Percentiles rank a stretch among this genome's conserved stretches.
Evolutionary conservation across 2,888 invertebrate genomes (phyloP).

Genomic region (Tipula vernalis): DNA sequence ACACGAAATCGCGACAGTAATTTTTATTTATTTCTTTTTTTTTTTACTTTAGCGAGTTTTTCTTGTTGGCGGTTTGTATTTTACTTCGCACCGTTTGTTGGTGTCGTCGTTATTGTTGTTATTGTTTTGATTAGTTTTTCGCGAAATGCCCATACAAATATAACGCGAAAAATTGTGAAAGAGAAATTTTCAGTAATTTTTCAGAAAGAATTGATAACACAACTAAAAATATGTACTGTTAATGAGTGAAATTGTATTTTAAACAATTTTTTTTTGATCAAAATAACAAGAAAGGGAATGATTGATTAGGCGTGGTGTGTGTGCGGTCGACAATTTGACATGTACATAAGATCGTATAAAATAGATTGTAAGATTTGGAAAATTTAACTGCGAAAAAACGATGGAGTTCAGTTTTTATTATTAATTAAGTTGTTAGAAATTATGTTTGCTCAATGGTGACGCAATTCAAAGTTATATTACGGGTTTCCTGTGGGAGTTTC

Average conservation of each 20-base stretch:
- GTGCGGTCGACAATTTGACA: not conserved
- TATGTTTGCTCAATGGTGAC: no score
- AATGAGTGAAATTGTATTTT: not conserved
- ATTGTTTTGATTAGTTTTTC: not conserved
- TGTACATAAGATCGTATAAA: not conserved
- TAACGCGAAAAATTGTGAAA: not conserved
- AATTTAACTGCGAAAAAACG: no score
- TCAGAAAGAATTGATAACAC: not conserved
- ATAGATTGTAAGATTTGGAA: no score
- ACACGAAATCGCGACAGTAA: not conserved
- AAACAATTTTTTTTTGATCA: not conserved
- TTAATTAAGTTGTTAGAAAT: no score
- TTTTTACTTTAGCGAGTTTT: not conserved
- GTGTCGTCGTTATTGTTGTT: not conserved
- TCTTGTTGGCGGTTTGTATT: not conserved
- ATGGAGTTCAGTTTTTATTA: no score
- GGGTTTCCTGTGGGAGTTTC: no score
- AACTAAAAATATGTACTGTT: not conserved
- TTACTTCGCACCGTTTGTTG: not conserved
- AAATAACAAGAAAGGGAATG: not conserved
- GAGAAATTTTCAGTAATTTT: not conserved
- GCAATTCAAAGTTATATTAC: no score
- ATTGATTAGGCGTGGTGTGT: not conserved
- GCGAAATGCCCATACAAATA: not conserved
- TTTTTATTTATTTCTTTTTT: no score